Evolutionary conservation across 2,888 invertebrate species (phyloP).

Genomic region (Mimumesa dahlbomi): DNA sequence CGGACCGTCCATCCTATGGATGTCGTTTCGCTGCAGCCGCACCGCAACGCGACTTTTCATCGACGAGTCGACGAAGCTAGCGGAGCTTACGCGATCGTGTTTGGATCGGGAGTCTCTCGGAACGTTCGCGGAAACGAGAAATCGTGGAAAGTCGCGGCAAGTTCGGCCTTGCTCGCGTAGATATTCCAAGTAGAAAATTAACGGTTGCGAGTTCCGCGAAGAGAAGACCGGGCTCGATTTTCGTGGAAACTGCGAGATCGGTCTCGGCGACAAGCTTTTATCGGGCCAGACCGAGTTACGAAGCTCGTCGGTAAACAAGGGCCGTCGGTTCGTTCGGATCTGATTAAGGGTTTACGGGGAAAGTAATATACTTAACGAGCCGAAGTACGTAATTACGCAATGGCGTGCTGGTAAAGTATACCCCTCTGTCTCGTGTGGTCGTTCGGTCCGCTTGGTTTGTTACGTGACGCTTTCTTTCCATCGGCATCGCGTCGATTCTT

Average conservation of each 20-base stretch:
- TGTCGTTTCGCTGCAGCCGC: too few species aligned
- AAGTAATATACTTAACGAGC: conserved; percentile 78
- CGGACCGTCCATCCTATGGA: too few species aligned
- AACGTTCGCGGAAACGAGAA: conserved; percentile 33
- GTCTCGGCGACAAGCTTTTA: conserved; percentile 49
- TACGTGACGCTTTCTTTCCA: conserved; percentile 37
- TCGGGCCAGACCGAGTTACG: conserved; percentile 44
- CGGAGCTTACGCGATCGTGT: too few species aligned
- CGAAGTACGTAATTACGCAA: conserved; percentile 77
- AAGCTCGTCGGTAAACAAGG: conserved; percentile 66
- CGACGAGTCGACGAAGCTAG: too few species aligned
- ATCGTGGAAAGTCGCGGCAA: too few species aligned
- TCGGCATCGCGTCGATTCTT: conserved; percentile 22
- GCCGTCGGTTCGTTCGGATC: conserved; percentile 63
- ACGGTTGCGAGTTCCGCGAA: conserved; percentile 36
- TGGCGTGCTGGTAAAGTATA: conserved; percentile 74
- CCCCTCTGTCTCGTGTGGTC: conserved; percentile 34
- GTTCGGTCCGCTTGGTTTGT: conserved; percentile 38
- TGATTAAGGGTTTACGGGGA: conserved; percentile 72
- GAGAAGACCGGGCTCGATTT: conserved; percentile 38
- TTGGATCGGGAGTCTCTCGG: too few species aligned
- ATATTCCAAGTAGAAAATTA: too few species aligned
- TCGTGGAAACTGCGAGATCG: conserved; percentile 43
- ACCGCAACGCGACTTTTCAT: too few species aligned
- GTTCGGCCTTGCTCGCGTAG: too few species aligned